These are phyloP conservation scores for Lordiphosa stackelbergi DNA, from an alignment of 1,140 invertebrate genomes.

Conservation along the genomic window DNA sequence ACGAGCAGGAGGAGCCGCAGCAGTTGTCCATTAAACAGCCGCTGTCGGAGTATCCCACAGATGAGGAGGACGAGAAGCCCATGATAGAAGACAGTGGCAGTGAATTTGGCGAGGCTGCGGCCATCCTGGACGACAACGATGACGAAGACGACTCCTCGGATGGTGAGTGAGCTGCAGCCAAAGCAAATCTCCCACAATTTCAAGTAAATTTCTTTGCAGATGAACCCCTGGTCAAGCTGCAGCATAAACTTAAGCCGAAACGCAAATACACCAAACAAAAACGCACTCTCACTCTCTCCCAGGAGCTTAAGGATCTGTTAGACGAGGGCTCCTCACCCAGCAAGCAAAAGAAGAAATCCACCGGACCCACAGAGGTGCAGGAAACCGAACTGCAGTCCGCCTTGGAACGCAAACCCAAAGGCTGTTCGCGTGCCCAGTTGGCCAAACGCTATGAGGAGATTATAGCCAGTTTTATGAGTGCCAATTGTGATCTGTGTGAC, in stretches of 20 bases:
- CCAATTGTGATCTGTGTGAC: conserved; percentile 65
- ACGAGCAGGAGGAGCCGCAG: conserved; percentile 46
- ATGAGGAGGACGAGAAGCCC: conserved; percentile 14
- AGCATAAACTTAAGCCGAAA: conserved; percentile 45
- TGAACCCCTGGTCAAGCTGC: conserved; percentile 50
- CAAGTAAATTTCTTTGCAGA: conserved; percentile 21
- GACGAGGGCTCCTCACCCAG: conserved; percentile 15
- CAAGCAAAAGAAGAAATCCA: conserved; percentile 13
- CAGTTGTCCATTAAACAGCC: conserved; percentile 17
- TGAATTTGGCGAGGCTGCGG: conserved; percentile 5
- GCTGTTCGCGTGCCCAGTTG: conserved; percentile 55
- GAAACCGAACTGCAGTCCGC: conserved; percentile 43
- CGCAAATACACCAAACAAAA: conserved; percentile 25
- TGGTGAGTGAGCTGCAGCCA: conserved; percentile 4
- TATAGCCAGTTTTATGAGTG: conserved; percentile 63
- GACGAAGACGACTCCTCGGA: conserved; percentile 22
- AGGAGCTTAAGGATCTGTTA: conserved; percentile 45
- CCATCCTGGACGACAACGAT: conserved; percentile 1
- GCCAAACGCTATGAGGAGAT: conserved; percentile 60
- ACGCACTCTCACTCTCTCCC: conserved; percentile 7
- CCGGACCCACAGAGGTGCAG: conserved; percentile 22
- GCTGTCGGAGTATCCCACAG: conserved; percentile 6
- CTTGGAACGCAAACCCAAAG: conserved; percentile 57
- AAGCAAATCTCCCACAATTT: background rate
- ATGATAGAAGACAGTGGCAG: conserved; percentile 13